Evolutionary conservation across 2,797 vertebrate species (phyloP).

Genomic region (Alca torda): DNA sequence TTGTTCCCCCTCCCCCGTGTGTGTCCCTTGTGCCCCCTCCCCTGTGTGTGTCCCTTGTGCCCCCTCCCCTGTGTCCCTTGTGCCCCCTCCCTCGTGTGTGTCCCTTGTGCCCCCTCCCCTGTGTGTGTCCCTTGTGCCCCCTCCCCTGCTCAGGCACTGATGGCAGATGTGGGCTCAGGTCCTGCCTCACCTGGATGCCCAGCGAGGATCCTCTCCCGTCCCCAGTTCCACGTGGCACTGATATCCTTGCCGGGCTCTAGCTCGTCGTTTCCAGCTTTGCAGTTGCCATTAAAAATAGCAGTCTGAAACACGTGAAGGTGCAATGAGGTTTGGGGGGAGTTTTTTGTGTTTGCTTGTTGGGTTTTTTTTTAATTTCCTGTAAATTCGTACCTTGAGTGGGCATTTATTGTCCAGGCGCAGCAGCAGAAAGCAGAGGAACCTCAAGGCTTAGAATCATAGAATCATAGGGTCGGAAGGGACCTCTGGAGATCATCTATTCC

Average conservation of each 20-base stretch:
- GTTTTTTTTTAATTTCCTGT: not conserved
- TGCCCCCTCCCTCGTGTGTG: no score
- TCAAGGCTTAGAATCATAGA: not conserved
- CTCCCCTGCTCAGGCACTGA: not conserved
- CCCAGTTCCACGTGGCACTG: not conserved
- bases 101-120: no score
- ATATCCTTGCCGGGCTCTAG: not conserved
- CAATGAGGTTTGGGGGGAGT: not conserved
- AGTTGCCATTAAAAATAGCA: not conserved
- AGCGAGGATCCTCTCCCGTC: not conserved
- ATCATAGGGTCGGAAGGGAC: no score
- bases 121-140: no score
- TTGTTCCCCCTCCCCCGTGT: not conserved
- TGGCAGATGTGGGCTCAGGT: not conserved
- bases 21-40: not conserved
- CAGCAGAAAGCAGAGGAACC: not conserved
- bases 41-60: no score
- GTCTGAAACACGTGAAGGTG: not conserved
- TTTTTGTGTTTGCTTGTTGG: not conserved
- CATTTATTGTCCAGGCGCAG: not conserved
- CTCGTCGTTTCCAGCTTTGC: not conserved
- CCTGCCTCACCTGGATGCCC: not conserved
- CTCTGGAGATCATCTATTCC: no score
- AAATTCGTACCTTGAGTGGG: not conserved
- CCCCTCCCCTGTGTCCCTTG: no score